These are phyloP conservation scores for Pyrocephalus nanus DNA, from an alignment of 2,797 vertebrate species.

Conservation along the genomic window DNA sequence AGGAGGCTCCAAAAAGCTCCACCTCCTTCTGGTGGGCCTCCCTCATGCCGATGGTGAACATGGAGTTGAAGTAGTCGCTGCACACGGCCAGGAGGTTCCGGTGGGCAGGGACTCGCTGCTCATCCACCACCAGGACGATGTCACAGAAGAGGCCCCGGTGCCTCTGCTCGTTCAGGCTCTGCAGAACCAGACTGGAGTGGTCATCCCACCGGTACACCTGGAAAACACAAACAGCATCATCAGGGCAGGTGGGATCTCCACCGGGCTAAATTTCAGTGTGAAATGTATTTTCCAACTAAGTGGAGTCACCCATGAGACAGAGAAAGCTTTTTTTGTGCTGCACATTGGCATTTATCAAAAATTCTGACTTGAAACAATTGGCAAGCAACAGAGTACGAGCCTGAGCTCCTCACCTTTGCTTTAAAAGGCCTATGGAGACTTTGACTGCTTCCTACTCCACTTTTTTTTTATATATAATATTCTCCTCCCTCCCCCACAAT, in stretches of 20 bases:
- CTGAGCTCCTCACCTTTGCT: neutral
- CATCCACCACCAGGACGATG: constrained; percentile 87
- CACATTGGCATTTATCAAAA: neutral
- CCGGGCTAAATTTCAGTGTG: fast-evolving
- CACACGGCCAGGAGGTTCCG: constrained; percentile 89
- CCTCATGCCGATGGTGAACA: constrained; percentile 96
- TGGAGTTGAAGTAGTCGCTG: constrained; percentile 94
- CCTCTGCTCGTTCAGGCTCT: constrained; percentile 89
- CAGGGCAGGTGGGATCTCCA: neutral
- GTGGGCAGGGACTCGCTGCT: constrained; percentile 85
- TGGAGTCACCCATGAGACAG: fast-evolving
- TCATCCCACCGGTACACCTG: constrained; percentile 87
- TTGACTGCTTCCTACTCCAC: neutral
- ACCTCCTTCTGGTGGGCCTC: constrained; percentile 92
- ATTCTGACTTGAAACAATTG: neutral
- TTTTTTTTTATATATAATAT: neutral
- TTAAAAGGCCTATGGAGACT: neutral
- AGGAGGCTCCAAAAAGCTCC: constrained; percentile 89
- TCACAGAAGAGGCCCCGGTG: constrained; percentile 88
- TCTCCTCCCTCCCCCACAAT: neutral
- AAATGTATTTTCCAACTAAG: neutral
- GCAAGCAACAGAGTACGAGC: fast-evolving
- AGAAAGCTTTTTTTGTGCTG: neutral
- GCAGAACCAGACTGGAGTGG: constrained; percentile 81
- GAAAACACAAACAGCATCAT: neutral